Conservation (phyloP, 2,797 vertebrate species). For the Fistularia commersonii region DNA sequence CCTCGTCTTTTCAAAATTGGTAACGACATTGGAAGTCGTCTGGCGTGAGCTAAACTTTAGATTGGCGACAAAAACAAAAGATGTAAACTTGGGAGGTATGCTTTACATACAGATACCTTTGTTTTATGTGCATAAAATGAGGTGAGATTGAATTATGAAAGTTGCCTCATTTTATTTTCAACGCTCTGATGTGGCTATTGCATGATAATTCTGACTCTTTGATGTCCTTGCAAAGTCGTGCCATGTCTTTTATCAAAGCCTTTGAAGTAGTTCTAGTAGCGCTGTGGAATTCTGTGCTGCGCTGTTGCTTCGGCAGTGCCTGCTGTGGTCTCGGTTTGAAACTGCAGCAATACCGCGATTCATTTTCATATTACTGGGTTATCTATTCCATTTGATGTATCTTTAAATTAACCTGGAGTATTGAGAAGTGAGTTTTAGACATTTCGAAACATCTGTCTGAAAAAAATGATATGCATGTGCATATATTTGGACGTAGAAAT, state of each 20-base stretch:
- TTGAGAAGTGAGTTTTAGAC: slow-evolving; percentile 4
- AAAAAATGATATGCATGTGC: too few relatives aligned
- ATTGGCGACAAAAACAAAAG: too few relatives aligned
- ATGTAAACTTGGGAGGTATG: too few relatives aligned
- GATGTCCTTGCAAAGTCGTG: slow-evolving; percentile 60
- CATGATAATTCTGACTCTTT: slow-evolving; percentile 57
- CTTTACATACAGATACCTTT: slow-evolving; percentile 7
- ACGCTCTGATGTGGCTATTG: slow-evolving; percentile 61
- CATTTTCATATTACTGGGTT: slow-evolving; percentile 36
- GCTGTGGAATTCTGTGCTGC: slow-evolving; percentile 27
- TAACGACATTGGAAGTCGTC: too few relatives aligned
- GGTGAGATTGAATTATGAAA: slow-evolving; percentile 42
- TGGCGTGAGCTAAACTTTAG: too few relatives aligned
- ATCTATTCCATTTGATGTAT: slow-evolving; percentile 61
- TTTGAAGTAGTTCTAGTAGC: slow-evolving; percentile 62
- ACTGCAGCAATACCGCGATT: slow-evolving; percentile 37
- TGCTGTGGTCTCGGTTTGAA: slow-evolving; percentile 53
- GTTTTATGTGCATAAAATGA: slow-evolving; percentile 12
- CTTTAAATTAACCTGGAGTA: slow-evolving; percentile 40
- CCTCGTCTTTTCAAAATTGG: too few relatives aligned
- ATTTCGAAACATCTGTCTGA: slow-evolving; percentile 12
- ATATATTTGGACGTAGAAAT: not conserved
- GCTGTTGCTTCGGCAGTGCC: slow-evolving; percentile 40
- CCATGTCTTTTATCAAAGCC: slow-evolving; percentile 57
- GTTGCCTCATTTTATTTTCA: slow-evolving; percentile 7